phyloP scores from a whole-genome alignment of 2,113 vertebrate species.

The Elephantulus edwardii region DNA sequence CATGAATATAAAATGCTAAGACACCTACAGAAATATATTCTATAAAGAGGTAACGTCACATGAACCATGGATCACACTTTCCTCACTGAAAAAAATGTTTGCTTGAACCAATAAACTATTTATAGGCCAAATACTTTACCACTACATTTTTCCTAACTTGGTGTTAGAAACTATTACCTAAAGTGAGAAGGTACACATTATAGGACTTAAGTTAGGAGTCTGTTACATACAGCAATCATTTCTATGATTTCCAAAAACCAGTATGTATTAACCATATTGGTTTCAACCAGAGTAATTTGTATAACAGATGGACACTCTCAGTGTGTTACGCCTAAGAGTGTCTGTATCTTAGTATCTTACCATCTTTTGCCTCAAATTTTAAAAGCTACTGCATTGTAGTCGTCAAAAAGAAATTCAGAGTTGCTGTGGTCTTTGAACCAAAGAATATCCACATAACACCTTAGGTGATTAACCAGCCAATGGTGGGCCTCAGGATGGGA shows the following conservation, averaged over 20 bases:
- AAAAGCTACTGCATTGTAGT: not conserved
- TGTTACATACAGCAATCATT: not conserved
- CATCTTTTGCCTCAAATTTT: not conserved
- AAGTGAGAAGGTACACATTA: not conserved
- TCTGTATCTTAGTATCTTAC: not conserved
- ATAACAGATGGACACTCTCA: not conserved
- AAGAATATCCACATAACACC: not conserved
- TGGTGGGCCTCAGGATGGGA: not conserved
- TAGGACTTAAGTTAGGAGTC: not conserved
- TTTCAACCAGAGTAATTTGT: not conserved
- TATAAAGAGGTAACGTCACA: not conserved
- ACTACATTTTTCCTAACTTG: not conserved
- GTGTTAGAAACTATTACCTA: conserved; percentile 19
- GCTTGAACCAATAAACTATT: conserved; percentile 12
- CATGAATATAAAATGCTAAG: not conserved
- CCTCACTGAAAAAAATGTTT: not conserved
- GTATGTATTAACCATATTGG: not conserved
- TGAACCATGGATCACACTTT: not conserved
- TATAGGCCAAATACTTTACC: not conserved
- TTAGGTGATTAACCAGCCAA: not conserved
- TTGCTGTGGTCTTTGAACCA: not conserved
- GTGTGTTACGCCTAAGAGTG: fast-evolving
- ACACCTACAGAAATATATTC: not conserved
- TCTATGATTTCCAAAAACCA: not conserved
- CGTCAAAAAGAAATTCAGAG: not conserved